Evolutionary conservation across 2,888 invertebrate species (phyloP), one percentile per base, ranked within the genome.

Genomic region (Phortica magna): DNA sequence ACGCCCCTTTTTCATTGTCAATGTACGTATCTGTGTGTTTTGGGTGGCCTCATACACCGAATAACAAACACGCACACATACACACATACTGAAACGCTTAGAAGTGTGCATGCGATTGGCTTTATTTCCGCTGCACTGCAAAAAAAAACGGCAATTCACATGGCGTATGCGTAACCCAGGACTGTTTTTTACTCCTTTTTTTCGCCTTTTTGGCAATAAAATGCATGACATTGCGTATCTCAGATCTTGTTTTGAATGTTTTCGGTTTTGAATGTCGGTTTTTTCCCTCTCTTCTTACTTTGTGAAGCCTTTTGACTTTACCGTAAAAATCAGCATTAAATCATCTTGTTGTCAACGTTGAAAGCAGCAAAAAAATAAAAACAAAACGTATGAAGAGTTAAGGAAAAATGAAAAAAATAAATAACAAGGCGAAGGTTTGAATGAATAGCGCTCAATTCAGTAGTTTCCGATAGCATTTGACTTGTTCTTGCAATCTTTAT

Each of bases 201-300:
- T 59, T 59, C 59, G 7, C 7, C 7, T 59, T 59, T 17, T 4
- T 19, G 10, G 17, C n/a, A 12, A 17, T 59, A 19, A 59, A 59
- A 19, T 59, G 76, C 70, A 9, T 19, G 81, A 80, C 76, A 77
- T 9, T 78, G 77, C 83, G 85, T 84, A 88, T 84, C 84, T 84
- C 80, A 80, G 87, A 85, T 83, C 78, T 79, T 79, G 73, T 77
- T 71, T 73, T 79, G 70, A 73, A 77, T 48, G 61, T 71, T 75
- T 77, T 77, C 41, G 22, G 70, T 73, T 53, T 22, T 17, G 64
- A 73, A 72, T 77, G 42, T 74, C 59, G 72, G 73, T 75, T 80
- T 76, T 65, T 61, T 59, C 74, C 59, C 70, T 53, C 9, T 41
- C 17, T 12, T 9, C n/a, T 61, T 17, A 10, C 61, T 22, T 61